Conservation (phyloP, 1,140 invertebrate species). For the Bilobella aurantiaca region DNA sequence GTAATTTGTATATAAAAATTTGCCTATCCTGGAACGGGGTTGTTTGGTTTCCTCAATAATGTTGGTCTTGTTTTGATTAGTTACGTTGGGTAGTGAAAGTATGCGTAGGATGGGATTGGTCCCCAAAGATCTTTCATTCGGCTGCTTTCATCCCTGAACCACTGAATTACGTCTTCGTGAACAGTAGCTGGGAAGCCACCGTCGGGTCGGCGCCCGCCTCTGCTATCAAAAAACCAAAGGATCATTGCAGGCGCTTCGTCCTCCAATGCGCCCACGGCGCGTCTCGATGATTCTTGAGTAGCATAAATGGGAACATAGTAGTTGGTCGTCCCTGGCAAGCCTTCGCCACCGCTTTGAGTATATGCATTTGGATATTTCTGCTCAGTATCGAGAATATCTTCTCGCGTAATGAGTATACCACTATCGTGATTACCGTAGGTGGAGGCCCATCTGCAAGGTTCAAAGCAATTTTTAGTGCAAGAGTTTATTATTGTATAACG, state of each 20-base stretch:
- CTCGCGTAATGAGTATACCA: conserved; percentile 16
- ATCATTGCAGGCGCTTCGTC: conserved; percentile 6
- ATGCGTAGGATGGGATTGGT: conserved; percentile 13
- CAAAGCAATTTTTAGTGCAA: too few relatives aligned
- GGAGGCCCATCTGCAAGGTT: conserved; percentile 20
- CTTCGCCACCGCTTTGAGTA: conserved; percentile 12
- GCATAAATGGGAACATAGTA: conserved; percentile 22
- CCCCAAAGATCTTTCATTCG: conserved; percentile 13
- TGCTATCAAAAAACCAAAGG: conserved; percentile 22
- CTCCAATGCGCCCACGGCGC: neutral
- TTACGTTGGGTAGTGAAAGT: conserved; percentile 24
- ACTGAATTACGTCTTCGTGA: conserved; percentile 9
- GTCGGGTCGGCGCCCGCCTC: conserved; percentile 10
- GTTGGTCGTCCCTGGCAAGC: conserved; percentile 17
- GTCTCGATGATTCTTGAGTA: too few relatives aligned
- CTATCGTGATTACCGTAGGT: conserved; percentile 25
- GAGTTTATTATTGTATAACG: too few relatives aligned
- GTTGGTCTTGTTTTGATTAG: too few relatives aligned
- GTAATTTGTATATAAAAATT: too few relatives aligned
- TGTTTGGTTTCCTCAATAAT: too few relatives aligned
- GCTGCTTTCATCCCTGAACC: conserved; percentile 7
- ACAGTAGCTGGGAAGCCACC: conserved; percentile 17
- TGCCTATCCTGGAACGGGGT: too few relatives aligned
- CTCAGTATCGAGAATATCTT: conserved; percentile 18
- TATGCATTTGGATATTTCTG: conserved; percentile 14